Base-by-base conservation (phyloP, 2,888 invertebrate genomes). In the Mycalesis mineus region DNA sequence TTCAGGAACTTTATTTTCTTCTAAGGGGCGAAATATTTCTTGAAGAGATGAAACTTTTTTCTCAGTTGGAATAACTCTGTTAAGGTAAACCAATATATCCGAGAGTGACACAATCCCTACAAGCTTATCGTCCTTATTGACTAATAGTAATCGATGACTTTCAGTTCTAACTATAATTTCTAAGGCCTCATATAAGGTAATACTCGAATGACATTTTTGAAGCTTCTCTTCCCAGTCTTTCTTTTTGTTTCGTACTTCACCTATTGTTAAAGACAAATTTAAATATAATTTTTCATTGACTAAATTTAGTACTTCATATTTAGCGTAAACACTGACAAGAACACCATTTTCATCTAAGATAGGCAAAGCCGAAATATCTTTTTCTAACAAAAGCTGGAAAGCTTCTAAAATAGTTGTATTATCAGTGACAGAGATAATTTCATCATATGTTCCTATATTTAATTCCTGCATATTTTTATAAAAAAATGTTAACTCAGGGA, bases 171-270 rank as follows among this genome's bases (percentile, higher is more conserved):
- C 97, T 78, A 97, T 96, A 86, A 93, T 95, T 86, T 97, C 96
- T 94, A 97, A 95, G 78, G 97, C 93, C 74, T 93, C 92, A 74
- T 93, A 94, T 74, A 97, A 91, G 58, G 95, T 95, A 88, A 97
- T 97, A 78, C 94, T 94, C 78, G 94, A 91, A 84, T 92, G 93
- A 91, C 97, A 97, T 82, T 95, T 96, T 78, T 95, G 95, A 71
- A 97, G 95, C 71, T 96, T 96, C 88, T 97, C 97, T 84, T 96
- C 96, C 94, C 96, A 96, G 90, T 96, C 96, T 86, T 95, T 95
- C 77, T 96, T 92, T 84, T 95, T 95, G 76, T 95, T 94, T 75
- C 97, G 94, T 67, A 97, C 96, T 82, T 96, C 94, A 74, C 94
- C 94, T 74, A 97, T 88, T 28, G 96, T 94, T 69, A 96, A 92